Conservation (phyloP, 2,797 vertebrate genomes). For the Peromyscus aztecus region DNA sequence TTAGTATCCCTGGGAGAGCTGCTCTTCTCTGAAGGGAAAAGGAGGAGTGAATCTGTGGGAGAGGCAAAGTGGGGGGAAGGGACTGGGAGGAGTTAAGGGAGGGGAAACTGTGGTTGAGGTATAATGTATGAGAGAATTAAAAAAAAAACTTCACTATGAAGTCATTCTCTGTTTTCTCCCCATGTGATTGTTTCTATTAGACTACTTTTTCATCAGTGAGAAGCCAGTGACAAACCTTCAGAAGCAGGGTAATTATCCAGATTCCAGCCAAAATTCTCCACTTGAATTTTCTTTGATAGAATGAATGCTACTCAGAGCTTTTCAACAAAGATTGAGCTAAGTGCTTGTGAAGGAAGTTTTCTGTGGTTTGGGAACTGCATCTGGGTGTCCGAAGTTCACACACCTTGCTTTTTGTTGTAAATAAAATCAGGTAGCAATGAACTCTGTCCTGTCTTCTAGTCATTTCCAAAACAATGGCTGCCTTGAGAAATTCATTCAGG, state of each 20-base stretch:
- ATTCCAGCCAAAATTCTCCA: not conserved
- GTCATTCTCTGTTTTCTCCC: not conserved
- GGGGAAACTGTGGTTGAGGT: not conserved
- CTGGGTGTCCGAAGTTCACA: conserved; percentile 53
- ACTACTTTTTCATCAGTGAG: not conserved
- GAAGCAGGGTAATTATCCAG: not conserved
- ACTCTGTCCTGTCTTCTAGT: conserved; percentile 22
- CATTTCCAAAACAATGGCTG: conserved; percentile 47
- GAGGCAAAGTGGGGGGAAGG: not conserved
- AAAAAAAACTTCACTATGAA: not conserved
- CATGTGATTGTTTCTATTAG: not conserved
- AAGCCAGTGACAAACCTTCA: not conserved
- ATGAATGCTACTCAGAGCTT: conserved; percentile 22
- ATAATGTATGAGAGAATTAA: not conserved
- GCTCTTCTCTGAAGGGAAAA: not conserved
- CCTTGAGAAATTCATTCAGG: conserved; percentile 55
- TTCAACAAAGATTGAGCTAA: conserved; percentile 11
- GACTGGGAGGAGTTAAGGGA: not conserved
- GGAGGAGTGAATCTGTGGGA: not conserved
- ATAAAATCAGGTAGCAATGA: conserved; percentile 65
- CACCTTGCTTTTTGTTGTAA: not conserved
- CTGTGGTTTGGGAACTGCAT: not conserved
- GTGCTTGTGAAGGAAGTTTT: not conserved
- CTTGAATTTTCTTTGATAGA: not conserved
- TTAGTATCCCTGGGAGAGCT: not conserved